Evolutionary conservation across 2,888 invertebrate species (phyloP).

Genomic region (Drosophila algonquin): DNA sequence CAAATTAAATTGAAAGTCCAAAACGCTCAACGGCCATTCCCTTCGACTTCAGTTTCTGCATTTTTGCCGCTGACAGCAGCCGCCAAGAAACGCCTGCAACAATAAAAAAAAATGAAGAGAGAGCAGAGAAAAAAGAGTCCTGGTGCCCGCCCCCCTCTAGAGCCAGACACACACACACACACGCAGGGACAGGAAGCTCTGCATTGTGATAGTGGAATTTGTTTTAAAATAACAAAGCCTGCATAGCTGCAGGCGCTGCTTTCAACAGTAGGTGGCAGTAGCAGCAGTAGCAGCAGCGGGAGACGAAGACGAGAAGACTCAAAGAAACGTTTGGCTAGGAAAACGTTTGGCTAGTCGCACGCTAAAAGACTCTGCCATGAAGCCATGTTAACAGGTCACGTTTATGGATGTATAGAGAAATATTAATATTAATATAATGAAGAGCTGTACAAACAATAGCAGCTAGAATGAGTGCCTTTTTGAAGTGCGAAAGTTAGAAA

Average conservation of each 20-base stretch:
- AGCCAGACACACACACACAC: too few species aligned
- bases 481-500: not conserved
- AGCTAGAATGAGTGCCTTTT: not conserved
- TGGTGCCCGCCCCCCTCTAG: too few species aligned
- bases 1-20: constrained; percentile 74
- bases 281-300: not conserved
- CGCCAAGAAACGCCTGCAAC: constrained; percentile 23
- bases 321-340: constrained; percentile 17
- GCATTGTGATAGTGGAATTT: constrained; percentile 57
- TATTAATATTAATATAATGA: not conserved
- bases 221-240: constrained; percentile 73
- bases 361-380: constrained; percentile 8
- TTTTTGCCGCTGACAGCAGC: constrained; percentile 34
- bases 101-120: constrained; percentile 8
- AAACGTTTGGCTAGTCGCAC: constrained; percentile 13
- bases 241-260: constrained; percentile 63
- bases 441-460: not conserved
- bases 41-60: constrained; percentile 39
- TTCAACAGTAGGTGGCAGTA: constrained; percentile 21
- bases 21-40: constrained; percentile 42
- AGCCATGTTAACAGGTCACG: too few species aligned
- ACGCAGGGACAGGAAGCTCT: constrained; percentile 12
- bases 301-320: not conserved
- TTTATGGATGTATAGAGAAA: not conserved
- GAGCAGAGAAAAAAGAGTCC: not conserved